Evolutionary conservation across 2,888 invertebrate genomes (phyloP), one percentile per base, ranked within the genome.

Genomic region (Drosophila mulleri): DNA sequence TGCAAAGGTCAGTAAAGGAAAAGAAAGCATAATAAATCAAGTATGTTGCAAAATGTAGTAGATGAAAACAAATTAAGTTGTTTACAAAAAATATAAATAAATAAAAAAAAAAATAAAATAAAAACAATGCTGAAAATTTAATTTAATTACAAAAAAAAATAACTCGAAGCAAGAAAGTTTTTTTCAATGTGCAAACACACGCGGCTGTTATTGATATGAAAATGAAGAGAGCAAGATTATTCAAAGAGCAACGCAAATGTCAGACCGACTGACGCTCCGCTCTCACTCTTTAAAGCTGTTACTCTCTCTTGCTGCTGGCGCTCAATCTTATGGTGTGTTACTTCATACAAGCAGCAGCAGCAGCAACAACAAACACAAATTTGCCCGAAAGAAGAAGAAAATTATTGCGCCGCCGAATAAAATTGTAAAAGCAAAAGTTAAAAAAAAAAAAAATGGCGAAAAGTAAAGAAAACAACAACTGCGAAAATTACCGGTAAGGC

Each of bases 391-490:
- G 88, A 84, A 83, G 84, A 81, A 84, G 88, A 85, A 88, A 84
- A 80, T 70, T 88, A 86, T 88, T 86, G 86, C 86, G 86, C 87
- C 88, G 86, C 82, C 72, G 73, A 86, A 88, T 79, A 70, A 88
- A 86, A 82, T 77, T 80, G 84, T 79, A 76, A 88, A 86, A 79
- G 86, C 88, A 82, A 82, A 88, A 83, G 75, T 62, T 62, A 78
- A 74, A 75, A 75, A 26, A 23, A 23, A 23, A 6, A 26, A 84
- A 83, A 84, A 86, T 84, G 87, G 82, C 80, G 79, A 67, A 58
- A 65, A 63, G 35, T 39, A 63, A 26, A 68, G 62, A 44, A 53
- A 65, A 44, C 35, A 47, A 63, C 61, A 77, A 64, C 44, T 67
- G 44, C 61, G 32, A 67, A 59, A 67, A 62, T 45, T 47, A 50